A percentile compares a stretch with the other conserved stretches of the same genome.
phyloP scores from a whole-genome alignment of 2,888 invertebrate species.

The Acanthococcus lagerstroemiae region DNA sequence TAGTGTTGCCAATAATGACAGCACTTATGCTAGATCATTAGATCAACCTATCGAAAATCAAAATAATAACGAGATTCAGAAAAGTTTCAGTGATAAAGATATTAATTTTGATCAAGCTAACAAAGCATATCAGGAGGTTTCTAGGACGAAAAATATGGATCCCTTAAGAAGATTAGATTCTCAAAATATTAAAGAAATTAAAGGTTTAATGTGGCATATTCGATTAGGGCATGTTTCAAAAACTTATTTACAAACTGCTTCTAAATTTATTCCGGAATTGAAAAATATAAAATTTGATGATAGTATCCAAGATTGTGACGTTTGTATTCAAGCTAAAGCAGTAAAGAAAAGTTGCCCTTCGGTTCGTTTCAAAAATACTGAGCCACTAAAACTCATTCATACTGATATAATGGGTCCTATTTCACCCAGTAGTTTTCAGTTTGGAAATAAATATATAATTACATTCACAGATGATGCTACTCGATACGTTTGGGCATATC shows the following conservation, averaged over 20 bases:
- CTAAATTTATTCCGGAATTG: slow-evolving; percentile 8
- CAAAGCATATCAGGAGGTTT: slow-evolving; percentile 5
- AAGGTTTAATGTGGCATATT: slow-evolving; percentile 5
- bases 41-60: too few species aligned
- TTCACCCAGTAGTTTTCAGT: too few species aligned
- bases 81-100: not conserved
- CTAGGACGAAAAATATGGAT: not conserved
- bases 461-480: slow-evolving; percentile 9
- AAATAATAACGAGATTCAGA: not conserved
- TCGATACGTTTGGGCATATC: slow-evolving; percentile 1
- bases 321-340: too few species aligned
- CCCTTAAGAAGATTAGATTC: not conserved
- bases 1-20: not conserved
- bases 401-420: too few species aligned
- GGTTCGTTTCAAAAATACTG: too few species aligned
- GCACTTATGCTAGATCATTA: too few species aligned
- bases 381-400: too few species aligned
- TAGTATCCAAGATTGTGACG: slow-evolving; percentile 7
- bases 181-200: not conserved
- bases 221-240: not conserved
- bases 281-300: not conserved
- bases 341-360: too few species aligned
- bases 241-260: too few species aligned
- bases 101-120: not conserved
- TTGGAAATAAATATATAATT: too few species aligned